Conservation (phyloP, 2,113 vertebrate genomes). For the Baryphthengus martii region DNA sequence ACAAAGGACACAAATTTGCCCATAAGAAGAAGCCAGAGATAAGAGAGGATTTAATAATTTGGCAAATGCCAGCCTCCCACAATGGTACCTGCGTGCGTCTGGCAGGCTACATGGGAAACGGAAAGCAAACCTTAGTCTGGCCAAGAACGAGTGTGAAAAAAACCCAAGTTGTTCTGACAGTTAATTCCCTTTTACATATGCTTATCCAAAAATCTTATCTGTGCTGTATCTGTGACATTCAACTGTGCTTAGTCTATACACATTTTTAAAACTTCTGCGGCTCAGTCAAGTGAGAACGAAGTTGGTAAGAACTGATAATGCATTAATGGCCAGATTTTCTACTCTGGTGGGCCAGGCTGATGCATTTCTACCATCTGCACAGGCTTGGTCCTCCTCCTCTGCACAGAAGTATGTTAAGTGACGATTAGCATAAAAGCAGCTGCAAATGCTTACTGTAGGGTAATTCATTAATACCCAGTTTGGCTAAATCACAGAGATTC, state of each 20-base stretch:
- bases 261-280: neutral
- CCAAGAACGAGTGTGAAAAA: neutral
- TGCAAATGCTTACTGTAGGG: neutral
- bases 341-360: neutral
- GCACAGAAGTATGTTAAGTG: neutral
- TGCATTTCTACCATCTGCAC: neutral
- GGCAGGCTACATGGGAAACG: neutral
- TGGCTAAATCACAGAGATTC: constrained; percentile 43
- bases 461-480: constrained; percentile 44
- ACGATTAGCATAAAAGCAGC: constrained; percentile 11
- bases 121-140: neutral
- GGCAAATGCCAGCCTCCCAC: neutral
- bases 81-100: neutral
- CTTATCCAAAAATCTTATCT: neutral
- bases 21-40: neutral
- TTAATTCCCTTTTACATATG: neutral
- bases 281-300: neutral
- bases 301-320: neutral
- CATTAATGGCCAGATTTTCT: constrained; percentile 25
- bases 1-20: neutral
- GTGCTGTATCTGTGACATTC: neutral
- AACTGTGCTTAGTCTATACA: neutral
- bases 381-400: neutral
- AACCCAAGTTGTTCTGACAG: neutral
- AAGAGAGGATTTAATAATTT: neutral